phyloP scores from a whole-genome alignment of 2,888 invertebrate species.

The Patella pellucida region DNA sequence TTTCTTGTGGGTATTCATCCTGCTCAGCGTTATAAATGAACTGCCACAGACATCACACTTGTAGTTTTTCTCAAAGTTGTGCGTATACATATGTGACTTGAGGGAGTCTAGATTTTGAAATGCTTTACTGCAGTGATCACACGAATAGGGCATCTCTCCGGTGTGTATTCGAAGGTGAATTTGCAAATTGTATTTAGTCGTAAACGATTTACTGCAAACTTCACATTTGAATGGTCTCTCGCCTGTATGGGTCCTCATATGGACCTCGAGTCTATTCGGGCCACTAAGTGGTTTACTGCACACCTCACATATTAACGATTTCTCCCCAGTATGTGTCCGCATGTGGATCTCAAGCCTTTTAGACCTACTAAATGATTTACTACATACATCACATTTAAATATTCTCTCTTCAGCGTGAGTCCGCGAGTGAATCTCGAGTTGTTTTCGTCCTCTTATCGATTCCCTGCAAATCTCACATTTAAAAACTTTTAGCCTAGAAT shows the following conservation, averaged over 20 bases:
- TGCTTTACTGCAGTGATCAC: neutral
- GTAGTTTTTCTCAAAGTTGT: constrained; percentile 9
- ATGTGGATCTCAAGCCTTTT: constrained; percentile 12
- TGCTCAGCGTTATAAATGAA: neutral
- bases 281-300: constrained; percentile 14
- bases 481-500: neutral
- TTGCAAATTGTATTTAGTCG: neutral
- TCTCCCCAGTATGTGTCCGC: constrained; percentile 20
- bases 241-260: constrained; percentile 15
- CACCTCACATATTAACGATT: constrained; percentile 13
- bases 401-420: neutral
- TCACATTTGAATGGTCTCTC: constrained; percentile 19
- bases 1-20: constrained; percentile 16
- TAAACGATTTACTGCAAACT: constrained; percentile 12
- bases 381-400: constrained; percentile 22
- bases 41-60: constrained; percentile 18
- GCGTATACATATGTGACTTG: neutral
- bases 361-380: constrained; percentile 8
- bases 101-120: neutral
- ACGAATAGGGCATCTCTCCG: constrained; percentile 16
- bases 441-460: neutral
- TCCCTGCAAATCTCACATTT: constrained; percentile 9
- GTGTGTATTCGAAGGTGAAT: constrained; percentile 17
- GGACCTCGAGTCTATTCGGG: neutral
- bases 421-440: neutral